Evolutionary conservation across 37 sponge, comb jelly and placozoan genomes (phyloP), one percentile per base, ranked within the genome.

Genomic region (Agelas oroides): DNA sequence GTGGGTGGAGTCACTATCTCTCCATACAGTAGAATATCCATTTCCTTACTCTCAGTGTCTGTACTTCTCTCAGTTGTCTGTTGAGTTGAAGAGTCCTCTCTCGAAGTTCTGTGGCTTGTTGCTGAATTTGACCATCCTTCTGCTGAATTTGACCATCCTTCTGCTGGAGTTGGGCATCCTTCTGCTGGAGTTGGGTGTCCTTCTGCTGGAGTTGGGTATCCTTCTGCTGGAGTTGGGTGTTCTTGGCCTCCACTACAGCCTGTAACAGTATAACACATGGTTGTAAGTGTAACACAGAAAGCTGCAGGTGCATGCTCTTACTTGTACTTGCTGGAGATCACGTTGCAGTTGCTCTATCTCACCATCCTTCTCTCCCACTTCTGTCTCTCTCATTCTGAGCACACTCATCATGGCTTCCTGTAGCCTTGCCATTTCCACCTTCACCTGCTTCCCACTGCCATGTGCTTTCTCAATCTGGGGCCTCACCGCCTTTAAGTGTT

Each of bases 381-480:
- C 13, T 5, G 19, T 33, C 20, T 31, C 69, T 33, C 36, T 33
- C 6, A n/a, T n/a, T n/a, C n/a, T n/a, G n/a, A n/a, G n/a, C n/a
- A 28, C 27, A 28, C 69, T 25, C 27, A 23, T 61, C 62, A 27
- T 25, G n/a, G 25, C 62, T 13, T 6, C 12, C 27, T 25, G n/a
- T 18, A 19, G 17, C 58, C 58, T 18, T 18, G 15, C 58, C 18
- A 15, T 56, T 18, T 18, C 58, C 62, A 23, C 27, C 62, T 31
- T 33, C 3, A 24, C 2, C 34, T 68, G 30, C 6, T 31, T 28
- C 66, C 40, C 36, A 2, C 53, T 46, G 21, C 53, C 73, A 35
- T 25, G 5, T 31, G 12, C 23, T 21, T 54, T 0, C 36, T 19
- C 76, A 82, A 83, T 60, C 25, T 88, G 89, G 57, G 82, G 77